Conservation (phyloP, 2,113 vertebrate genomes). For the Ptyas mucosa region DNA sequence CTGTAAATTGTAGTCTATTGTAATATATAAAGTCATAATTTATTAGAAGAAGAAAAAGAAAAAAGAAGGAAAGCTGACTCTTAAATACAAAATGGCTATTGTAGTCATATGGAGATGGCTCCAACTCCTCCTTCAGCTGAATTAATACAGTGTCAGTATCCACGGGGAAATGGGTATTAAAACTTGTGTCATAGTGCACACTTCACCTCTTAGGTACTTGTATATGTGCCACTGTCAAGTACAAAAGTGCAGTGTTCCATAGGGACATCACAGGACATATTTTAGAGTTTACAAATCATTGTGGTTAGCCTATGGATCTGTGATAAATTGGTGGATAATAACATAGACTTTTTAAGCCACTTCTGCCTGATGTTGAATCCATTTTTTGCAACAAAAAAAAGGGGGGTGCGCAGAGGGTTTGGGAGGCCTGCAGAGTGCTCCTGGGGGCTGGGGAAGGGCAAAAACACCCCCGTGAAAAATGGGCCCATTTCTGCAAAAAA, state of each 20-base stretch:
- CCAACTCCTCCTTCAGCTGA: neutral
- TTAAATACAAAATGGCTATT: neutral
- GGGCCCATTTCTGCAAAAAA: too few species aligned
- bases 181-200: neutral
- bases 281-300: neutral
- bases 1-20: neutral
- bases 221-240: neutral
- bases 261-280: neutral
- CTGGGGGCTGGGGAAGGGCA: too few species aligned
- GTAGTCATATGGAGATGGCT: neutral
- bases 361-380: neutral
- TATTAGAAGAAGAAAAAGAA: neutral
- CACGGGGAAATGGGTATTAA: neutral
- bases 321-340: neutral
- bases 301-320: neutral
- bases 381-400: too few species aligned
- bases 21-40: neutral
- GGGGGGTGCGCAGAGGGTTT: too few species aligned
- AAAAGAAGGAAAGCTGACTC: neutral
- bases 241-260: neutral
- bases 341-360: neutral
- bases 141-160: neutral
- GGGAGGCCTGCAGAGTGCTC: too few species aligned
- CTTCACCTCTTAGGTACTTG: neutral
- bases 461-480: too few species aligned